Percentiles rank a stretch among this genome's conserved stretches.
phyloP scores from a whole-genome alignment of 2,888 invertebrate genomes.

The Ferrisia virgata region DNA sequence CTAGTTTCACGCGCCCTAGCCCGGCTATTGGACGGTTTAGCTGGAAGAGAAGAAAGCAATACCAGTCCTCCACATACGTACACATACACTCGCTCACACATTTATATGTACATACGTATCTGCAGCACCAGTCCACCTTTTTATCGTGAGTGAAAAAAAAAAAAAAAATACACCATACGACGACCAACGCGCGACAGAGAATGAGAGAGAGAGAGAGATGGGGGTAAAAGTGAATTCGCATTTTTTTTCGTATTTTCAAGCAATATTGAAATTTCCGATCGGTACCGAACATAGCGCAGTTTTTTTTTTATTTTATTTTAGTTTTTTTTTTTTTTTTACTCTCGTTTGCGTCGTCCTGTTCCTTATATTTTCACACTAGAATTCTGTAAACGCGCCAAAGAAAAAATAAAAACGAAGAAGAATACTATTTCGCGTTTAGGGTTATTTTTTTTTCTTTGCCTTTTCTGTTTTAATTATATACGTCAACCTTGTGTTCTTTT shows the following conservation, averaged over 20 bases:
- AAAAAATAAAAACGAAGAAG: not conserved
- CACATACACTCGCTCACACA: not conserved
- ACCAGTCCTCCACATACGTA: not conserved
- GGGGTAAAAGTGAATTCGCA: slow-evolving; percentile 21
- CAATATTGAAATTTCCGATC: slow-evolving; percentile 27
- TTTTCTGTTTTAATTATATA: not conserved
- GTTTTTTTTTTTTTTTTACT: not conserved
- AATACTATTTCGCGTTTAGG: not conserved
- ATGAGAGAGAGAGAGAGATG: no score
- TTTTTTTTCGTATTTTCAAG: slow-evolving; percentile 21
- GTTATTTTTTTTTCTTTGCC: no score
- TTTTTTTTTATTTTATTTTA: not conserved
- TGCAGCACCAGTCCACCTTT: not conserved
- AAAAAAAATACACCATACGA: not conserved
- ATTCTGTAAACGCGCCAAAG: not conserved
- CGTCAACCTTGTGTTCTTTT: not conserved
- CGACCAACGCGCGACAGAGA: no score
- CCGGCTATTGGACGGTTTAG: slow-evolving; percentile 23
- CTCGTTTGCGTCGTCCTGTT: not conserved
- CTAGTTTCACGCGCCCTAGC: slow-evolving; percentile 37
- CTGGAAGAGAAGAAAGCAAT: slow-evolving; percentile 30
- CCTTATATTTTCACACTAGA: not conserved
- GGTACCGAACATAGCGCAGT: not conserved
- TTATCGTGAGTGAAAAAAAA: not conserved
- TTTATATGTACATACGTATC: not conserved